Evolutionary conservation across 2,797 vertebrate species (phyloP).

Genomic region (Coilia nasus): DNA sequence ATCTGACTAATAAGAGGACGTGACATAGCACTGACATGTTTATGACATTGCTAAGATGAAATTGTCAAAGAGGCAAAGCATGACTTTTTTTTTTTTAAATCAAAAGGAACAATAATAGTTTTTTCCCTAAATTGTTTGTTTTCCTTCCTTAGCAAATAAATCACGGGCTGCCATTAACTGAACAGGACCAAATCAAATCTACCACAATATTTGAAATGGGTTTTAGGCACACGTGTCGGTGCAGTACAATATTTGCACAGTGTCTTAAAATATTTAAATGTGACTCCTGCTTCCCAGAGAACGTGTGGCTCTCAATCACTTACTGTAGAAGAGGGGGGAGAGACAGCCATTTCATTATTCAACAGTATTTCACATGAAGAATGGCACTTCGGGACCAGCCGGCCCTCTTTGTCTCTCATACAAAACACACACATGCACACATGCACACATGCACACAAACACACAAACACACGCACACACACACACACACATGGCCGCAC

Average conservation of each 20-base stretch:
- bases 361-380: conserved; percentile 17
- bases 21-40: background rate
- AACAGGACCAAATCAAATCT: background rate
- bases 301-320: conserved; percentile 23
- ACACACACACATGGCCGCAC: background rate
- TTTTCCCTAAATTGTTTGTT: background rate
- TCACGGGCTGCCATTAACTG: background rate
- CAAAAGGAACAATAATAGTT: background rate
- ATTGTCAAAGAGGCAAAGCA: background rate
- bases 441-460: background rate
- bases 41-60: background rate
- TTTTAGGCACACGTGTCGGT: background rate
- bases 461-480: background rate
- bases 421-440: background rate
- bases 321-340: background rate
- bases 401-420: background rate
- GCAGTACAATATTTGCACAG: conserved; percentile 21
- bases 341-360: conserved; percentile 10
- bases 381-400: conserved; percentile 9
- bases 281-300: background rate
- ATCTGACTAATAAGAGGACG: background rate
- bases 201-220: background rate
- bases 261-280: conserved; percentile 24
- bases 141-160: background rate
- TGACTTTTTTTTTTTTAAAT: background rate